Evolutionary conservation across 2,113 vertebrate species (phyloP).

Genomic region (Prolemur simus): DNA sequence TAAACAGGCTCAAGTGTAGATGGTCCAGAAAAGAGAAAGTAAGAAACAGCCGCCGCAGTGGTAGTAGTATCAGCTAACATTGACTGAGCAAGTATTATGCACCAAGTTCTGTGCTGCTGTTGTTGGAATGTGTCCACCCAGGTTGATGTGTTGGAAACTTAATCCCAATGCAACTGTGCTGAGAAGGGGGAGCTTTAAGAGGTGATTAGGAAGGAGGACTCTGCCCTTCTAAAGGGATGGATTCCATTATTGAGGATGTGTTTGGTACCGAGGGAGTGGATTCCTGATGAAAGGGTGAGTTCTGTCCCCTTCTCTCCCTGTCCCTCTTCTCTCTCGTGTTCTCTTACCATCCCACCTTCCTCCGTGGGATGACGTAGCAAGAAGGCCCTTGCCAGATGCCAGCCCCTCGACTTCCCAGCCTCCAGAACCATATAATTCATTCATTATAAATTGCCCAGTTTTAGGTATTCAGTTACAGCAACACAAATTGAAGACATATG

Average conservation of each 20-base stretch:
- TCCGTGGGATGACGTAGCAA: background rate
- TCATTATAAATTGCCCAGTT: background rate
- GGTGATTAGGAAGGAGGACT: background rate
- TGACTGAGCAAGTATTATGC: background rate
- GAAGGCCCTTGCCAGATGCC: background rate
- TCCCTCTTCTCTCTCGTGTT: background rate
- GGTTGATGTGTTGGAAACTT: background rate
- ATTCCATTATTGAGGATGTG: background rate
- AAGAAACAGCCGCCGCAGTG: background rate
- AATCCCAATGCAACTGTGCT: background rate
- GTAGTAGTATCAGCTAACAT: background rate
- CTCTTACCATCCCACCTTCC: background rate
- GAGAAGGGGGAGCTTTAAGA: background rate
- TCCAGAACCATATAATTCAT: background rate
- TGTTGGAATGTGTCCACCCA: background rate
- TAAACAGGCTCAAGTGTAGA: background rate
- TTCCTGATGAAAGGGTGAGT: background rate
- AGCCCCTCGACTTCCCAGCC: background rate
- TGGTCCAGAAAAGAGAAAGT: background rate
- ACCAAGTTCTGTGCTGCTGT: background rate
- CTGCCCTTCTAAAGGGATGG: background rate
- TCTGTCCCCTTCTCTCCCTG: background rate
- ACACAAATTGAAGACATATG: background rate
- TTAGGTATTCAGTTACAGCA: background rate
- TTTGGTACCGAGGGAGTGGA: background rate